Base-by-base conservation (phyloP, 2,797 vertebrate genomes). In the Serranus cabrilla region DNA sequence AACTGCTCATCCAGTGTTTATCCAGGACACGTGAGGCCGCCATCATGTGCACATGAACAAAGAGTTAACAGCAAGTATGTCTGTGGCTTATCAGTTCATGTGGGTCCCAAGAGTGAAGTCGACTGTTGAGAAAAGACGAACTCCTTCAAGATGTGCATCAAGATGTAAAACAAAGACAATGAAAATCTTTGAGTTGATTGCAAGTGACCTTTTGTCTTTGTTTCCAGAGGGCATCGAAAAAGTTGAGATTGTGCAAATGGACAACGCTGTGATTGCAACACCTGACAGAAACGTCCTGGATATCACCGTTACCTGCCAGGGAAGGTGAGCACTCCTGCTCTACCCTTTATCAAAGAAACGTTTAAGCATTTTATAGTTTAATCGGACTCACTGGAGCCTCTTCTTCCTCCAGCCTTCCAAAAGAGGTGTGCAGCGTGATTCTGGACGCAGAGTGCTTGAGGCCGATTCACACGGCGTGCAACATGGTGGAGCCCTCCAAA, bases 361-460 rank as follows among this genome's bases (percentile, higher is more conserved):
- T 49, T 50, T 23, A 2, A 54, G 18, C 21, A 20, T 10, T 14
- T 39, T 17, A 4, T 11, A 45, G 18, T 52, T 55, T 18, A 1
- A 47, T 39, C 27, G 16, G 13, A 65, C 34, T 58, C 20, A 42
- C 40, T 50, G 51, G 6, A 20, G 2, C 27, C 3, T 71, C 17
- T 17, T 67, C 13, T 37, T 58, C 45, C 46, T 52, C 4, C 86
- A 98, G 97, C 87, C 75, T 95, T 61, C 97, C 97, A 9, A 95
- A 95, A 64, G 95, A 98, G 91, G 96, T 97, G 43, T 99, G 97
- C 87, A 96, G 96, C 6, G 94, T 97, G 61, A 93, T 99, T 63
- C 95, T 96, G 47, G 96, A 96, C 0, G 91, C 95, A 4, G 94
- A 96, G 58, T 99, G 97, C 75, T 78, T 87, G 72, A 94, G 70